These are phyloP conservation scores for Drosophila prostipennis DNA, from an alignment of 2,888 invertebrate genomes.

Conservation along the genomic window DNA sequence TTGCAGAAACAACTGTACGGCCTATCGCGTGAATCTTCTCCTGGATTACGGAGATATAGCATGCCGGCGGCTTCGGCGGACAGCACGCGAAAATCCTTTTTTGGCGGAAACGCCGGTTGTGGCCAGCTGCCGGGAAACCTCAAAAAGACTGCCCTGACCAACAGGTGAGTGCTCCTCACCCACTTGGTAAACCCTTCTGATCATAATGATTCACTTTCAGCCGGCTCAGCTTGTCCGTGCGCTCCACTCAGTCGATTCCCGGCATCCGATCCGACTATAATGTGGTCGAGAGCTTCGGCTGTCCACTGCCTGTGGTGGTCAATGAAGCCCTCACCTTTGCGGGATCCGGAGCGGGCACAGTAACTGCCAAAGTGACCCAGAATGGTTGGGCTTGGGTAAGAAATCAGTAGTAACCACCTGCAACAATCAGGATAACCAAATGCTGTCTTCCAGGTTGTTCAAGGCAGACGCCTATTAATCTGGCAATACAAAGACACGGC, in stretches of 20 bases:
- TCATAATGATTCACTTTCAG: slow-evolving; percentile 66
- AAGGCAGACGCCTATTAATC: slow-evolving; percentile 92
- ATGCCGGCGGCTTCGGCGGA: slow-evolving; percentile 59
- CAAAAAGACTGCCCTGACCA: slow-evolving; percentile 68
- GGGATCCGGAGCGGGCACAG: slow-evolving; percentile 85
- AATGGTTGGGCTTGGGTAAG: slow-evolving; percentile 86
- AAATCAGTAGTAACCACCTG: background rate
- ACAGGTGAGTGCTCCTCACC: slow-evolving; percentile 55
- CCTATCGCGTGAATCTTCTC: slow-evolving; percentile 69
- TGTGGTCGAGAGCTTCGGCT: slow-evolving; percentile 91
- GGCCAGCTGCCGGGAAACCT: slow-evolving; percentile 46
- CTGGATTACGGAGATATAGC: slow-evolving; percentile 67
- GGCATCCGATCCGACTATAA: slow-evolving; percentile 90
- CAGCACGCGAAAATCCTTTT: slow-evolving; percentile 73
- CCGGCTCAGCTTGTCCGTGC: slow-evolving; percentile 86
- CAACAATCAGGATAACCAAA: background rate
- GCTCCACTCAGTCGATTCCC: slow-evolving; percentile 89
- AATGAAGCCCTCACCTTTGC: slow-evolving; percentile 94
- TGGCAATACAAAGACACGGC: slow-evolving; percentile 90
- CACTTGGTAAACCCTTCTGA: background rate
- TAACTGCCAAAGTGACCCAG: slow-evolving; percentile 85
- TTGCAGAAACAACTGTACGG: slow-evolving; percentile 76
- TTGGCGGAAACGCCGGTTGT: slow-evolving; percentile 60
- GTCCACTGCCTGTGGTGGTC: slow-evolving; percentile 93
- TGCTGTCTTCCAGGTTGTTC: slow-evolving; percentile 87